Percentiles rank a stretch among this genome's conserved stretches.
These are phyloP conservation scores for Nipponia nippon DNA, from an alignment of 2,113 vertebrate species.

Conservation along the genomic window DNA sequence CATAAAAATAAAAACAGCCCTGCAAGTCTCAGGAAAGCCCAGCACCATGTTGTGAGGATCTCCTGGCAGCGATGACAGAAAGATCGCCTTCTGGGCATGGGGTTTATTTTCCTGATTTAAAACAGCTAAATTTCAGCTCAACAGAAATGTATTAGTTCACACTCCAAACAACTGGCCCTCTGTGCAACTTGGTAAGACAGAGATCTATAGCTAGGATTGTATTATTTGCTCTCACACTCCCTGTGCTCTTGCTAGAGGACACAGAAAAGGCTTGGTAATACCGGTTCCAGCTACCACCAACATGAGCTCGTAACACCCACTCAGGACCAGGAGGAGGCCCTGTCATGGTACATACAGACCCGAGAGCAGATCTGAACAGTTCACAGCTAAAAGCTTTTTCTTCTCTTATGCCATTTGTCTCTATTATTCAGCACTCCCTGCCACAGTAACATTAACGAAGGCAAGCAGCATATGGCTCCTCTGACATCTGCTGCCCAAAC, in stretches of 20 bases:
- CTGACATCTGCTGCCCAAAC: neutral
- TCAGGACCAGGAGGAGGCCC: neutral
- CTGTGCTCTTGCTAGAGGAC: neutral
- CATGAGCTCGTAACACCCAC: neutral
- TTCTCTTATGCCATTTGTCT: neutral
- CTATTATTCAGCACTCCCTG: neutral
- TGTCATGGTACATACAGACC: accelerated
- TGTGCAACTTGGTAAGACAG: neutral
- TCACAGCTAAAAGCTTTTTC: neutral
- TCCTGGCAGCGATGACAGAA: neutral
- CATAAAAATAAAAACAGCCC: neutral
- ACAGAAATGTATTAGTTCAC: neutral
- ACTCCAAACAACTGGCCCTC: neutral
- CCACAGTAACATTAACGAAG: neutral
- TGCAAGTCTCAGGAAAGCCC: neutral
- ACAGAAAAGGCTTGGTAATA: neutral
- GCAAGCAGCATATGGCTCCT: neutral
- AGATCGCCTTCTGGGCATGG: neutral
- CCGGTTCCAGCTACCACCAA: neutral
- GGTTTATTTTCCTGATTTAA: neutral
- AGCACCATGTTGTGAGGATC: neutral
- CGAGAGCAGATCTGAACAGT: neutral
- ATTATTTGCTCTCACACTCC: neutral
- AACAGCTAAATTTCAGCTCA: neutral
- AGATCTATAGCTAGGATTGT: neutral